Conservation (phyloP, 1,140 invertebrate species). For the Leptinotarsa undecemlineata region DNA sequence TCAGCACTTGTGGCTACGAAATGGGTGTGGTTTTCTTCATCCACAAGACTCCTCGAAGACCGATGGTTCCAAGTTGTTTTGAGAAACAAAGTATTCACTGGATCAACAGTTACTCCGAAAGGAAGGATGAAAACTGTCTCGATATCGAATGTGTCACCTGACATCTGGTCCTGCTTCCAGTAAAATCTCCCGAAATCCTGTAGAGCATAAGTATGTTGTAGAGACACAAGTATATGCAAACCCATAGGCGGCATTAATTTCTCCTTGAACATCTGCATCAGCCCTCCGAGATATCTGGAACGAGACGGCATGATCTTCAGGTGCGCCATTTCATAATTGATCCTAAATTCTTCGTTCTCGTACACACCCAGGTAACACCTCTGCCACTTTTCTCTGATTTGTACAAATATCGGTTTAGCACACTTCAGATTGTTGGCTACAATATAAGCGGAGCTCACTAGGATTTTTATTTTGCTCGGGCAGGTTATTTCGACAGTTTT, state of each 20-base stretch:
- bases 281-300: conserved; percentile 79
- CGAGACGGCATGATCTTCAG: conserved; percentile 79
- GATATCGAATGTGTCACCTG: conserved; percentile 66
- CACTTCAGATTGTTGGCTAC: conserved; percentile 82
- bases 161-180: conserved; percentile 73
- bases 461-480: conserved; percentile 81
- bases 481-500: conserved; percentile 65
- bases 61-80: conserved; percentile 87
- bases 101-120: conserved; percentile 83
- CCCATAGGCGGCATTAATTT: conserved; percentile 69
- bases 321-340: conserved; percentile 88
- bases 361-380: conserved; percentile 81
- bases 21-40: conserved; percentile 85
- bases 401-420: conserved; percentile 84
- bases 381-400: conserved; percentile 79
- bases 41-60: conserved; percentile 83
- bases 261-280: conserved; percentile 78
- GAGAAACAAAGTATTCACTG: conserved; percentile 75
- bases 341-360: conserved; percentile 72
- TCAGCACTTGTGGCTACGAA: conserved; percentile 85
- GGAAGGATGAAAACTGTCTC: conserved; percentile 67
- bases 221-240: conserved; percentile 73
- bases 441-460: conserved; percentile 83
- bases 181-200: conserved; percentile 69
- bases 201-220: conserved; percentile 81